Conservation (phyloP, 2,113 vertebrate species). For the Acanthisitta chloris region DNA sequence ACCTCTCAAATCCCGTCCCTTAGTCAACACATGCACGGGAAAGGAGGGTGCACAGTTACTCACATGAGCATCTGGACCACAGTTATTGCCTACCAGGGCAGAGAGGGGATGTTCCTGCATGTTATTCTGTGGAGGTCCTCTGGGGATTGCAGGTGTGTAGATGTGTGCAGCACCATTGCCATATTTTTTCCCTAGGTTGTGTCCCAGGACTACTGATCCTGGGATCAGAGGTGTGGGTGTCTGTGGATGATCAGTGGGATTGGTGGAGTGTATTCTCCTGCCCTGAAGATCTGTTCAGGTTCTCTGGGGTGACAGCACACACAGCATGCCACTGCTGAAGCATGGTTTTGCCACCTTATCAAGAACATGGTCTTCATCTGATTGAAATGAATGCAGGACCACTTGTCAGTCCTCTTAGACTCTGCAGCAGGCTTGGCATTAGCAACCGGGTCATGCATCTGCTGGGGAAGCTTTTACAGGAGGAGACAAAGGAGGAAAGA, state of each 20-base stretch:
- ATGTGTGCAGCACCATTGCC: not conserved
- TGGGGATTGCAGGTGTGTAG: not conserved
- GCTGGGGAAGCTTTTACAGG: not conserved
- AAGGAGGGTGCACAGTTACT: not conserved
- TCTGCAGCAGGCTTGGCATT: not conserved
- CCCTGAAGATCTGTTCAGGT: not conserved
- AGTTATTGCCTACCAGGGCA: not conserved
- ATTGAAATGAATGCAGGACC: not conserved
- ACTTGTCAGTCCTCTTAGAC: not conserved
- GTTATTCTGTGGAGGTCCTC: rapidly evolving
- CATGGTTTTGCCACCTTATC: not conserved
- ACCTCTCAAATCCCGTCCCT: not conserved
- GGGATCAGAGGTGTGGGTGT: not conserved
- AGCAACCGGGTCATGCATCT: not conserved
- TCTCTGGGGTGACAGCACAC: not conserved
- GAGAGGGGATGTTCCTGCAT: not conserved
- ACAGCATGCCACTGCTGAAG: not conserved
- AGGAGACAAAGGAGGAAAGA: not conserved
- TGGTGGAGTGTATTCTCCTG: not conserved
- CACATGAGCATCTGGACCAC: rapidly evolving
- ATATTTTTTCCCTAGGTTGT: not conserved
- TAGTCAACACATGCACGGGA: rapidly evolving
- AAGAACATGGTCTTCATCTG: not conserved
- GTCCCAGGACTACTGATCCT: not conserved
- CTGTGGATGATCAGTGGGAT: not conserved